These are phyloP conservation scores for Drosophila nigromelanica DNA, from an alignment of 1,140 invertebrate species.

Conservation along the genomic window DNA sequence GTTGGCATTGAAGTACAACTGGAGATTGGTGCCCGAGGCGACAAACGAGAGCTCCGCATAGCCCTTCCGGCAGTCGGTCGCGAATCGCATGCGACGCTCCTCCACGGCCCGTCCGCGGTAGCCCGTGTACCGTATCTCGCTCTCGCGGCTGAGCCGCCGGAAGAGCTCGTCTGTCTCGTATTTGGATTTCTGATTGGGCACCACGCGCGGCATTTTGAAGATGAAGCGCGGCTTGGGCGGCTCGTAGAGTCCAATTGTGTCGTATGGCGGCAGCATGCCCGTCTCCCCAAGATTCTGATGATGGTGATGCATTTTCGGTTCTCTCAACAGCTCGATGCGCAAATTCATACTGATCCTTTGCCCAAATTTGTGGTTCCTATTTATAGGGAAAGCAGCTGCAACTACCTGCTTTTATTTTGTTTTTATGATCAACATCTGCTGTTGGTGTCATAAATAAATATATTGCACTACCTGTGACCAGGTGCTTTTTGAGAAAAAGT, in stretches of 20 bases:
- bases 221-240: slow-evolving; percentile 94
- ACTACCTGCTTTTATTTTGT: slow-evolving; percentile 21
- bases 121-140: slow-evolving; percentile 97
- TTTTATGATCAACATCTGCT: slow-evolving; percentile 32
- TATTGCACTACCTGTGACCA: slow-evolving; percentile 16
- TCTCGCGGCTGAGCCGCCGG: slow-evolving; percentile 94
- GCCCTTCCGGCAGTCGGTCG: slow-evolving; percentile 95
- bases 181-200: slow-evolving; percentile 97
- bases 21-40: slow-evolving; percentile 96
- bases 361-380: not conserved
- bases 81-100: slow-evolving; percentile 95
- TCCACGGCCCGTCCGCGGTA: slow-evolving; percentile 95
- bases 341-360: slow-evolving; percentile 6
- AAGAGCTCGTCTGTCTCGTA: slow-evolving; percentile 98
- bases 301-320: slow-evolving; percentile 65
- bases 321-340: slow-evolving; percentile 18
- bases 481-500: not conserved
- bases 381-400: slow-evolving; percentile 32
- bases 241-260: slow-evolving; percentile 88
- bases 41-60: slow-evolving; percentile 97
- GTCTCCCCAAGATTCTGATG: slow-evolving; percentile 60
- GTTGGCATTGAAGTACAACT: slow-evolving; percentile 91
- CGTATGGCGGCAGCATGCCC: slow-evolving; percentile 62
- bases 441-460: not conserved
- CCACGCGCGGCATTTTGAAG: slow-evolving; percentile 97